These are phyloP conservation scores for Scomberomorus guttatus DNA, from an alignment of 2,797 vertebrate species.

Conservation along the genomic window DNA sequence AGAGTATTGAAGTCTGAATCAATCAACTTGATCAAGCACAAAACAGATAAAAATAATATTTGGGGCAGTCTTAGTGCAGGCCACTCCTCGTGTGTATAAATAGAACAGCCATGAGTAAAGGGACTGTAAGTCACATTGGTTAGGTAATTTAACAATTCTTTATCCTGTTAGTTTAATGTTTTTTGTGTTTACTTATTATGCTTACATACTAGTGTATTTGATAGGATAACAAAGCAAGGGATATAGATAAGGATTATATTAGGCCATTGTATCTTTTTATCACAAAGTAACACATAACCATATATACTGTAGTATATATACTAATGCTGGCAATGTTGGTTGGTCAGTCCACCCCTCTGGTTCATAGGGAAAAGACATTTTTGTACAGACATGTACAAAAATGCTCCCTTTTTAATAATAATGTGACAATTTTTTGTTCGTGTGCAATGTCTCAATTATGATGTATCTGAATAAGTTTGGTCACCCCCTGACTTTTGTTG, in stretches of 20 bases:
- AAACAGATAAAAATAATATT: slow-evolving; percentile 17
- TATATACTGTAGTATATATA: too few species aligned
- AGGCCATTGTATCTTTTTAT: not conserved
- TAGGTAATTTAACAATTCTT: not conserved
- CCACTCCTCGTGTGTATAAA: slow-evolving; percentile 16
- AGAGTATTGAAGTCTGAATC: not conserved
- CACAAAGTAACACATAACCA: not conserved
- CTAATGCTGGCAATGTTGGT: not conserved
- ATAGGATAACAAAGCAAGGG: not conserved
- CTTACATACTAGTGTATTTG: not conserved
- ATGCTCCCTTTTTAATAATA: not conserved
- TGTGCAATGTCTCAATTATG: not conserved
- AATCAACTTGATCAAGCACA: not conserved
- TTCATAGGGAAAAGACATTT: not conserved
- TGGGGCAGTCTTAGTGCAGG: slow-evolving; percentile 11
- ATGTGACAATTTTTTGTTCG: not conserved
- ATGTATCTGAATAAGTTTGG: not conserved
- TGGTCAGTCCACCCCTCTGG: not conserved
- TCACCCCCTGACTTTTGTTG: not conserved
- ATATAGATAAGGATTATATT: not conserved
- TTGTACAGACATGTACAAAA: not conserved
- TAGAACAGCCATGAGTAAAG: slow-evolving; percentile 17
- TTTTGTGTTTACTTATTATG: slow-evolving; percentile 2
- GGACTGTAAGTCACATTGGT: not conserved
- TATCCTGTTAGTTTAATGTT: not conserved